A percentile compares a stretch with the other conserved stretches of the same genome.
These are phyloP conservation scores for Percina caprodes DNA, from an alignment of 2,113 vertebrate species.

Conservation along the genomic window DNA sequence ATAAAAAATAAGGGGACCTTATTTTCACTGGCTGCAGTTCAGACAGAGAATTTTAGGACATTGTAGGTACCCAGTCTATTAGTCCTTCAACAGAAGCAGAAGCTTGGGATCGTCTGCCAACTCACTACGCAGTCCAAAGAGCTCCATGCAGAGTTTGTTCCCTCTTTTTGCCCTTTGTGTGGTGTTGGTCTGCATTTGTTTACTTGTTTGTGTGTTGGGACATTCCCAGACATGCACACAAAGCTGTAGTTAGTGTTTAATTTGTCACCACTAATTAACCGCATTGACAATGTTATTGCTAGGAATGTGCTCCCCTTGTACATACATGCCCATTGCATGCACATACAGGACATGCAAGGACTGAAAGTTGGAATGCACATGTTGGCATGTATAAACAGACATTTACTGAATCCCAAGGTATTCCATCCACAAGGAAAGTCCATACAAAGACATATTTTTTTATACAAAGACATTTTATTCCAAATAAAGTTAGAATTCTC, in stretches of 20 bases:
- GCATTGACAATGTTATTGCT: background rate
- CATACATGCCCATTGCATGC: background rate
- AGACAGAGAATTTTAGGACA: slow-evolving; percentile 19
- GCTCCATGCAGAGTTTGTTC: slow-evolving; percentile 23
- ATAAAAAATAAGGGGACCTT: slow-evolving; percentile 34
- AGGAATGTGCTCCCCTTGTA: background rate
- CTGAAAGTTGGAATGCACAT: slow-evolving; percentile 3
- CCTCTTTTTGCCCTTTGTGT: slow-evolving; percentile 24
- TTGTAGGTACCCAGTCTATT: slow-evolving; percentile 18
- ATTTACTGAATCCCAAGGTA: background rate
- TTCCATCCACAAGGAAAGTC: background rate
- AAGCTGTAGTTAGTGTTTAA: slow-evolving; percentile 4
- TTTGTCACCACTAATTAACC: background rate
- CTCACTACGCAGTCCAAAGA: slow-evolving; percentile 31
- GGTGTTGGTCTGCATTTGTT: slow-evolving; percentile 33
- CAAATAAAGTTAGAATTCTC: background rate
- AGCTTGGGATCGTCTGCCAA: slow-evolving; percentile 27
- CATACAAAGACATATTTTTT: background rate
- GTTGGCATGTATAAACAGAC: slow-evolving; percentile 1
- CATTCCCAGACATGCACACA: slow-evolving; percentile 5
- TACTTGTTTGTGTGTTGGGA: slow-evolving; percentile 34
- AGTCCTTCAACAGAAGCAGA: slow-evolving; percentile 19
- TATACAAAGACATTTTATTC: background rate
- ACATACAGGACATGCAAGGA: background rate
- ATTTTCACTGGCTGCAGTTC: slow-evolving; percentile 39